These are phyloP conservation scores for Eledone cirrhosa DNA, from an alignment of 2,888 invertebrate species.

Conservation along the genomic window DNA sequence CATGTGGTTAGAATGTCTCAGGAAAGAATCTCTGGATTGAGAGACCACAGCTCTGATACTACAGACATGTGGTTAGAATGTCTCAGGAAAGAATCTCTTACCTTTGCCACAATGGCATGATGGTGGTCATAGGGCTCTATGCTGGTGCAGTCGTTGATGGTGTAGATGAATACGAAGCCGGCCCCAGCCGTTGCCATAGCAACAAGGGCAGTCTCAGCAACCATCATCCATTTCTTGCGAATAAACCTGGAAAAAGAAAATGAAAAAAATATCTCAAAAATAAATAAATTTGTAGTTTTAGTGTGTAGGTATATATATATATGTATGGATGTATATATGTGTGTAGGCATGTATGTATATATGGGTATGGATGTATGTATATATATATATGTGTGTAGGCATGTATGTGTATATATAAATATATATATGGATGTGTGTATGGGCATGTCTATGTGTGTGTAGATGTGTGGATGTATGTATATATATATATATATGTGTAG, in stretches of 20 bases:
- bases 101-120: slow-evolving; percentile 50
- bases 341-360: not conserved
- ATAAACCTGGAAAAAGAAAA: slow-evolving; percentile 49
- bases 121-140: slow-evolving; percentile 47
- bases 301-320: not conserved
- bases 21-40: no score
- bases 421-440: not conserved
- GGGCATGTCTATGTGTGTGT: not conserved
- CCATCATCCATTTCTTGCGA: slow-evolving; percentile 76
- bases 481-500: not conserved
- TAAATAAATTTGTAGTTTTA: not conserved
- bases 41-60: no score
- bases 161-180: slow-evolving; percentile 88
- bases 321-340: no score
- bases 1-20: no score
- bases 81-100: no score
- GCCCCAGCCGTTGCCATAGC: slow-evolving; percentile 84
- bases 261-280: not conserved
- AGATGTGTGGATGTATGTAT: not conserved
- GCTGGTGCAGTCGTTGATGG: slow-evolving; percentile 84
- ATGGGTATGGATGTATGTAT: not conserved
- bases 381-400: not conserved
- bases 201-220: slow-evolving; percentile 85
- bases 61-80: no score
- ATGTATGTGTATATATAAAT: not conserved